A percentile compares a stretch with the other conserved stretches of the same genome.
Conservation (phyloP, 1,140 invertebrate genomes). For the Lepidurus arcticus region DNA sequence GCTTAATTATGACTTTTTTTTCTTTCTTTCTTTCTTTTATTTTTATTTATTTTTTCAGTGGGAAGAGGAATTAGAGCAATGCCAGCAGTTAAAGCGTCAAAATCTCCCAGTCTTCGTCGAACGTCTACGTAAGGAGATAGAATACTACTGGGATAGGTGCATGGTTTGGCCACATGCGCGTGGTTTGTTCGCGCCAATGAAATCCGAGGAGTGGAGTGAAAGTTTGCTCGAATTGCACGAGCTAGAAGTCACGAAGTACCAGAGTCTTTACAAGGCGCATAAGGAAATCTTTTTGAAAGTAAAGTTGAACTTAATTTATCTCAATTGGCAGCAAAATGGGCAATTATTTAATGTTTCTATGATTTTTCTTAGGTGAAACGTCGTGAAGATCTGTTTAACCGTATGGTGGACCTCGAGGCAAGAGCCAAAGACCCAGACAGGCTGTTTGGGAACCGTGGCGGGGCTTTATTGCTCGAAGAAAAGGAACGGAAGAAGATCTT, state of each 20-base stretch:
- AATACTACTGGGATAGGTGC: constrained; percentile 64
- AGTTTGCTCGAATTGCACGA: constrained; percentile 67
- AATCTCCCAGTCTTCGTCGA: constrained; percentile 65
- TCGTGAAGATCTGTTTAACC: constrained; percentile 57
- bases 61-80: constrained; percentile 55
- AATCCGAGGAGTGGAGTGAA: constrained; percentile 61
- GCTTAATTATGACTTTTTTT: constrained; percentile 22
- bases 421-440: constrained; percentile 68
- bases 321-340: constrained; percentile 29
- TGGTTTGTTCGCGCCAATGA: constrained; percentile 56
- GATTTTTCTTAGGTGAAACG: constrained; percentile 56
- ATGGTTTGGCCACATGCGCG: constrained; percentile 56
- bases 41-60: constrained; percentile 45
- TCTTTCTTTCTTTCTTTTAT: no score
- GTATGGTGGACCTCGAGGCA: constrained; percentile 62
- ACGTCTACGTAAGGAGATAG: constrained; percentile 60
- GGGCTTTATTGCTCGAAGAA: constrained; percentile 73
- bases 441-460: constrained; percentile 71
- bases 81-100: constrained; percentile 56
- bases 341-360: constrained; percentile 38
- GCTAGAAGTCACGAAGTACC: constrained; percentile 60
- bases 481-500: constrained; percentile 68
- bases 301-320: constrained; percentile 27
- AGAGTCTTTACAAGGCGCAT: constrained; percentile 60
- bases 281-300: constrained; percentile 48